Percentiles rank a stretch among this genome's conserved stretches.
Evolutionary conservation across 1,140 invertebrate species (phyloP).

Genomic region (Heliothis subflexa): DNA sequence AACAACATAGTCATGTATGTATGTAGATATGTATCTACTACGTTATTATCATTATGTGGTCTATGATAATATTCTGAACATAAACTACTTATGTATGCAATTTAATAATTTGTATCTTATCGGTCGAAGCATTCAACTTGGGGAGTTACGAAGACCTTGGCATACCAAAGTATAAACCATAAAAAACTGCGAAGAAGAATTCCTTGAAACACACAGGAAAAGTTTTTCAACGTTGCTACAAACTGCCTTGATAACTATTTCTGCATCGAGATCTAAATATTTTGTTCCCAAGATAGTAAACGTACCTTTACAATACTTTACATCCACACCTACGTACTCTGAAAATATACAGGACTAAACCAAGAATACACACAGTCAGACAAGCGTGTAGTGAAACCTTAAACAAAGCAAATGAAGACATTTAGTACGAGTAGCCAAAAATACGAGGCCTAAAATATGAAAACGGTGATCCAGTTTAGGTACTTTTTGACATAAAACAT

Average conservation of each 20-base stretch:
- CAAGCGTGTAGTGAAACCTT: too few species aligned
- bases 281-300: neutral
- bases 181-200: conserved; percentile 26
- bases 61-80: neutral
- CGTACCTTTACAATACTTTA: too few species aligned
- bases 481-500: conserved; percentile 22
- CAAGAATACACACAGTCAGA: too few species aligned
- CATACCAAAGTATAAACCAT: neutral
- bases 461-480: conserved; percentile 9
- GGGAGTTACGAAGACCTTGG: conserved; percentile 4
- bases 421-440: neutral
- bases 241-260: conserved; percentile 27
- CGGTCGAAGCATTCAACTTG: too few species aligned
- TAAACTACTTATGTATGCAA: neutral
- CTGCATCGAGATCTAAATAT: neutral
- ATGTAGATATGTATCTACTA: neutral
- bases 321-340: too few species aligned
- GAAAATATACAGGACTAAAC: too few species aligned
- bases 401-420: neutral
- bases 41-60: neutral
- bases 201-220: conserved; percentile 26
- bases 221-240: neutral
- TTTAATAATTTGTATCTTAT: neutral
- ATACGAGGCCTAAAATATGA: neutral
- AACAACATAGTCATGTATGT: neutral